These are phyloP conservation scores for Triplophysa siluroides DNA, from an alignment of 2,113 vertebrate species.

Conservation along the genomic window DNA sequence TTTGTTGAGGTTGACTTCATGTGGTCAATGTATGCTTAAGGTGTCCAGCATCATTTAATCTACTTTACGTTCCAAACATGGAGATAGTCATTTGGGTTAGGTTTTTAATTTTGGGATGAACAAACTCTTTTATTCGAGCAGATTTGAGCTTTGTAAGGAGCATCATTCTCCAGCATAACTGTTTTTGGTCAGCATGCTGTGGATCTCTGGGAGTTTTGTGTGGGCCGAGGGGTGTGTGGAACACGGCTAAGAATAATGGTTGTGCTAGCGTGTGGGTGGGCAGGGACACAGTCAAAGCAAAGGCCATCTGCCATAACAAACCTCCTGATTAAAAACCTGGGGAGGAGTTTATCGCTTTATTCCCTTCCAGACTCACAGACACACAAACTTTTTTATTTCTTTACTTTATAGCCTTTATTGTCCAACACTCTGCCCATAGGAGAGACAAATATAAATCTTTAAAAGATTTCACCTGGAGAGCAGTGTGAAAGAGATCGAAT, in stretches of 20 bases:
- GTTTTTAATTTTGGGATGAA: neutral
- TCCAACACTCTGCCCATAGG: constrained; percentile 52
- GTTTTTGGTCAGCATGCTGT: constrained; percentile 65
- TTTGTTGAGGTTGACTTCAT: too few species aligned
- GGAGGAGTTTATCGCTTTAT: constrained; percentile 20
- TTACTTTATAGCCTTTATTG: constrained; percentile 28
- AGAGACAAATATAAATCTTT: constrained; percentile 38
- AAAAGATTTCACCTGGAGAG: neutral
- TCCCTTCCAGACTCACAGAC: constrained; percentile 31
- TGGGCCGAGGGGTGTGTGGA: constrained; percentile 54
- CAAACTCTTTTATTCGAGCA: constrained; percentile 64
- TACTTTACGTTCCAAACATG: too few species aligned
- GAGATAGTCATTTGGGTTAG: too few species aligned
- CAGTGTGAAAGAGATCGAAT: neutral
- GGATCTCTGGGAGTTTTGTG: constrained; percentile 61
- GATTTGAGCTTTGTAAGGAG: constrained; percentile 69
- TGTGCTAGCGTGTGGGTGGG: constrained; percentile 58
- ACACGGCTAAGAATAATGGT: constrained; percentile 40
- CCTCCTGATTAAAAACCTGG: constrained; percentile 34
- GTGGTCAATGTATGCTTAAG: too few species aligned
- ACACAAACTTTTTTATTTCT: constrained; percentile 16
- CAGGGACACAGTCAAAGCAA: constrained; percentile 61
- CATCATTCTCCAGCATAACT: constrained; percentile 69
- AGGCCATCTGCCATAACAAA: constrained; percentile 48
- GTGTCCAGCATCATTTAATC: too few species aligned